Conservation (phyloP, 1,140 invertebrate genomes). For the Anoplophora glabripennis region DNA sequence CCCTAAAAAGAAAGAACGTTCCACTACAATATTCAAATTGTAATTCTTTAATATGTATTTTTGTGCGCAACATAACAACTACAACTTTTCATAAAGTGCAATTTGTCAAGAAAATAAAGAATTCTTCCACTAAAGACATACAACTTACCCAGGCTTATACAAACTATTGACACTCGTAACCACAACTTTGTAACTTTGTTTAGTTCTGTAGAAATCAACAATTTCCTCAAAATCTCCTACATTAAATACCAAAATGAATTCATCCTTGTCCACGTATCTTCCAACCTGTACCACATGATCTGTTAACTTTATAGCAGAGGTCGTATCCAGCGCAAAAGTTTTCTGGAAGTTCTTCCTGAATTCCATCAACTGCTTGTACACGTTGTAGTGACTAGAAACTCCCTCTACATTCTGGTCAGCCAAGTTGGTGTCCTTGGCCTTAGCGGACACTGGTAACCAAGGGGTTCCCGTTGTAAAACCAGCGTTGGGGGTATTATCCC, state of each 20-base stretch:
- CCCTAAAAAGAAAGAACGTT: no score
- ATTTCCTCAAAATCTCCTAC: conserved; percentile 2
- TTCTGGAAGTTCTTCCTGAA: background rate
- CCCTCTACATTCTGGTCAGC: conserved; percentile 20
- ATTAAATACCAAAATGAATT: conserved; percentile 18
- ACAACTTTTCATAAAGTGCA: no score
- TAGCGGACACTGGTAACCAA: conserved; percentile 64
- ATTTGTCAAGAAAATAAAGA: no score
- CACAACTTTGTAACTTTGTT: conserved; percentile 7
- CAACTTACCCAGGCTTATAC: conserved; percentile 1
- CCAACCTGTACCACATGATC: conserved; percentile 8
- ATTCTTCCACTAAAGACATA: no score
- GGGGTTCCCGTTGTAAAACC: conserved; percentile 51
- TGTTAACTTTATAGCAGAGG: background rate
- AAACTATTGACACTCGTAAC: conserved; percentile 11
- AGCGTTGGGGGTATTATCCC: conserved; percentile 60
- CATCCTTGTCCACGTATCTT: conserved; percentile 6
- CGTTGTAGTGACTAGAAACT: conserved; percentile 30
- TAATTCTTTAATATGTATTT: no score
- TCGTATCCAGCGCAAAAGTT: background rate
- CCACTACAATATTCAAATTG: no score
- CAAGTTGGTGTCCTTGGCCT: conserved; percentile 59
- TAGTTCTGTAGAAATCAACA: conserved; percentile 10
- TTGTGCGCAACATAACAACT: no score
- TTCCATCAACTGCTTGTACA: conserved; percentile 25